Conservation (phyloP, 2,113 vertebrate genomes). For the Arenaria interpres region DNA sequence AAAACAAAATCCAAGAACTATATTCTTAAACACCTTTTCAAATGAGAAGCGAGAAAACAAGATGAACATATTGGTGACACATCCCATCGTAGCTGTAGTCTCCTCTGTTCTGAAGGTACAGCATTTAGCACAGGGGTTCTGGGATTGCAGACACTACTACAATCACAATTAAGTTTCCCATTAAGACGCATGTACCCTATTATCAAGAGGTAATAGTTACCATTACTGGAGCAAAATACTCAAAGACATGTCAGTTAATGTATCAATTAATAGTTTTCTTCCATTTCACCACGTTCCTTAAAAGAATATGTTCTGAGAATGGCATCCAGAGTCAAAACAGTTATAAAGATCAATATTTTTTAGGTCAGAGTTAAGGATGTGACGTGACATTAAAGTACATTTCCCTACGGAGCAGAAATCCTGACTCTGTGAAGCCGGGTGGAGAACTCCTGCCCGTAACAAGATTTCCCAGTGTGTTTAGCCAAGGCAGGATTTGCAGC, state of each 20-base stretch:
- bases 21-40: neutral
- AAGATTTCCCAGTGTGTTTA: neutral
- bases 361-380: neutral
- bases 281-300: neutral
- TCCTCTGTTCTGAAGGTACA: neutral
- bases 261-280: neutral
- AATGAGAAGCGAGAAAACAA: neutral
- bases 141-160: neutral
- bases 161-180: neutral
- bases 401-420: neutral
- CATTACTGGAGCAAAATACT: neutral
- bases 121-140: neutral
- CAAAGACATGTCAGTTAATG: neutral
- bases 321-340: neutral
- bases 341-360: accelerated
- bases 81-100: neutral
- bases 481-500: neutral
- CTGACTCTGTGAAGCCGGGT: neutral
- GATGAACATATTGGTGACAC: accelerated
- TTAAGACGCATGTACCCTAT: neutral
- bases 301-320: neutral
- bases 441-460: accelerated
- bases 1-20: neutral
- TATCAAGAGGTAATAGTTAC: neutral
- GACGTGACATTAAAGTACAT: neutral